A percentile compares a stretch with the other conserved stretches of the same genome.
Evolutionary conservation across 2,113 vertebrate species (phyloP).

Genomic region (Amblyopsis rosae): DNA sequence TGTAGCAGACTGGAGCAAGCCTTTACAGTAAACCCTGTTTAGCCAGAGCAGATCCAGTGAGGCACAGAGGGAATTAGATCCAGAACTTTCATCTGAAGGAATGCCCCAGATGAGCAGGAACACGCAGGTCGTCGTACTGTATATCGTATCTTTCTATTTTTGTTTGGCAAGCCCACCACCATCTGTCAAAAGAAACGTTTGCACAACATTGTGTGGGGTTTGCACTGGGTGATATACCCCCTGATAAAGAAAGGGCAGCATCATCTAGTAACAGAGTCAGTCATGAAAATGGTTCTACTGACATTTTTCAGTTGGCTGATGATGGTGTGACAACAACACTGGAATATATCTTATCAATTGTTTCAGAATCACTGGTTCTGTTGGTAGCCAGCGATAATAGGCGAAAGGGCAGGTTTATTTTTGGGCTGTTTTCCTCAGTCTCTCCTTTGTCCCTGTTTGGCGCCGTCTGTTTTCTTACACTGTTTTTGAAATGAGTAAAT

Average conservation of each 20-base stretch:
- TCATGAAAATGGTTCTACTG: no score
- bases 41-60: slow-evolving; percentile 36
- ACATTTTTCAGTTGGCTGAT: no score
- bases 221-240: background rate
- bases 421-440: no score
- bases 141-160: slow-evolving; percentile 63
- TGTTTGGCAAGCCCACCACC: slow-evolving; percentile 8
- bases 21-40: background rate
- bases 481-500: slow-evolving; percentile 1
- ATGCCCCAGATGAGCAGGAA: slow-evolving; percentile 57
- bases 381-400: no score
- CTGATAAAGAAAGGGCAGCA: background rate
- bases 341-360: no score
- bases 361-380: no score
- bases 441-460: no score
- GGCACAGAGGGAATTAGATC: slow-evolving; percentile 51
- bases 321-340: no score
- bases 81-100: slow-evolving; percentile 49
- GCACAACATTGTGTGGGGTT: slow-evolving; percentile 5
- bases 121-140: slow-evolving; percentile 30
- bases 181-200: slow-evolving; percentile 24
- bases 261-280: no score
- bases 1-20: background rate
- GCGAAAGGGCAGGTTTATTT: no score
- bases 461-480: no score